Evolutionary conservation across 2,888 invertebrate species (phyloP).

Genomic region (Lasioglossum zephyrum): DNA sequence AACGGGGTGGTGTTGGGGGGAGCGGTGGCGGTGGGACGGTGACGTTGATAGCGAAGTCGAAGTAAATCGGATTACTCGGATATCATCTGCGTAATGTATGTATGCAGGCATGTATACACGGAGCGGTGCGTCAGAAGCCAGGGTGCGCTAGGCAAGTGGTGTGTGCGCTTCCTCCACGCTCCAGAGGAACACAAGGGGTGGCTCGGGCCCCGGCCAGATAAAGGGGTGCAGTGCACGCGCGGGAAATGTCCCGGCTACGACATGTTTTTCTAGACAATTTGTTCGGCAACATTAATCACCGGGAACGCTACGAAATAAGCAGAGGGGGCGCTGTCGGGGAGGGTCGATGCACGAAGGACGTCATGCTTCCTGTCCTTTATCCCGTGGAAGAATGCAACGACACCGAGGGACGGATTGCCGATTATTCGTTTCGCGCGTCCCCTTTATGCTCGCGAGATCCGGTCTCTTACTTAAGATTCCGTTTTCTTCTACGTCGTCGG

Average conservation of each 20-base stretch:
- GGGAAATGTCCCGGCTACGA: conserved; percentile 80
- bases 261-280: conserved; percentile 86
- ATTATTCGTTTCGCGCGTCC: conserved; percentile 49
- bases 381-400: conserved; percentile 41
- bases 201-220: conserved; percentile 79
- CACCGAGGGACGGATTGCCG: conserved; percentile 48
- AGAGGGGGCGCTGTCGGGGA: conserved; percentile 38
- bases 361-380: conserved; percentile 60
- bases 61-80: conserved; percentile 84
- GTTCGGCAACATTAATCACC: conserved; percentile 85
- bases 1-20: conserved; percentile 68
- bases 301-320: conserved; percentile 71
- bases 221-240: conserved; percentile 81
- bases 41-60: conserved; percentile 84
- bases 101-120: conserved; percentile 74
- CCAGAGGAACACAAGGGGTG: conserved; percentile 79
- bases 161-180: conserved; percentile 72
- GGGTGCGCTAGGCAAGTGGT: conserved; percentile 55
- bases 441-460: neutral
- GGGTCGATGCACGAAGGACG: conserved; percentile 55
- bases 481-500: neutral
- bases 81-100: conserved; percentile 84
- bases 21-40: conserved; percentile 60
- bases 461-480: neutral
- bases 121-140: conserved; percentile 53